These are phyloP conservation scores for Aphelenchoides avenae DNA, from an alignment of 1,140 invertebrate genomes.

Conservation along the genomic window DNA sequence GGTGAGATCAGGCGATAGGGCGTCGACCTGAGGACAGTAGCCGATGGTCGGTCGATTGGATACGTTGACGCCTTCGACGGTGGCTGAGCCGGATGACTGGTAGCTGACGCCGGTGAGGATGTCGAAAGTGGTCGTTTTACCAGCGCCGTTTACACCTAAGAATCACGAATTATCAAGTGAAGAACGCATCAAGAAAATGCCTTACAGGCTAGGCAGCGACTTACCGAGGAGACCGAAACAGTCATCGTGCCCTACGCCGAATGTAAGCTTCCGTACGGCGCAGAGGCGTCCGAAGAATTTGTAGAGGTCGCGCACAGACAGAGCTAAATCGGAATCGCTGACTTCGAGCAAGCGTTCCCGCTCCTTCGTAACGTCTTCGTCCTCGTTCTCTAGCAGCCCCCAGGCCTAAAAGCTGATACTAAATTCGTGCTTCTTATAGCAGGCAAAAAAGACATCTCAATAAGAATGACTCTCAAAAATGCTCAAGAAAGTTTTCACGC, in stretches of 20 bases:
- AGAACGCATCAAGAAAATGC: no score
- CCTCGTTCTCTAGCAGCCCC: no score
- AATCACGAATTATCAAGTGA: no score
- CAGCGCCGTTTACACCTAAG: constrained; percentile 47
- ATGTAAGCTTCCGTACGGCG: constrained; percentile 43
- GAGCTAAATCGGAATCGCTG: constrained; percentile 15
- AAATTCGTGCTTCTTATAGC: no score
- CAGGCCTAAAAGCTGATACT: no score
- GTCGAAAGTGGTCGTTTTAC: constrained; percentile 48
- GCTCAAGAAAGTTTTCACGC: no score
- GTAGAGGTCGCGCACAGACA: constrained; percentile 36
- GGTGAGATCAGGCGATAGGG: no score
- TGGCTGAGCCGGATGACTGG: constrained; percentile 27
- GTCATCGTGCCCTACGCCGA: constrained; percentile 38
- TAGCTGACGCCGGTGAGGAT: constrained; percentile 37
- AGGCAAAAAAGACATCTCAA: no score
- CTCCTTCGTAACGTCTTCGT: constrained; percentile 39
- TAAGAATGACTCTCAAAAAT: no score
- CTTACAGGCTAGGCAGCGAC: no score
- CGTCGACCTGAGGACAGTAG: no score
- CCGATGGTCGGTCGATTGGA: constrained; percentile 30
- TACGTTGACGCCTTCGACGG: constrained; percentile 34
- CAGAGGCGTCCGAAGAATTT: constrained; percentile 39
- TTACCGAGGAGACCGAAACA: constrained; percentile 55
- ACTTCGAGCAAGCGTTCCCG: constrained; percentile 13